These are phyloP conservation scores for Amphipoea lucens DNA, from an alignment of 2,888 invertebrate species.

Conservation along the genomic window DNA sequence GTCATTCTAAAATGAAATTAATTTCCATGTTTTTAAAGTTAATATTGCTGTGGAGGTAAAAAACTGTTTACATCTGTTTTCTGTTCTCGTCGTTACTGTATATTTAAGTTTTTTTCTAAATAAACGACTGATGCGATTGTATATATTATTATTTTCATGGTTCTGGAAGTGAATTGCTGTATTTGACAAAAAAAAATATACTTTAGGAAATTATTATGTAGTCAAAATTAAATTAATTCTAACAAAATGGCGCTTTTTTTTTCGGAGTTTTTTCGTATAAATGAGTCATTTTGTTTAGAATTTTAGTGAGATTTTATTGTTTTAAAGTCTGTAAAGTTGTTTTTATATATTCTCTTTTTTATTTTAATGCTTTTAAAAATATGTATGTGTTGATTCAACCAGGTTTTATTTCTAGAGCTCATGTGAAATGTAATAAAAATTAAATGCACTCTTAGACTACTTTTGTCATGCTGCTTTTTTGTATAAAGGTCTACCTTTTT, in stretches of 20 bases:
- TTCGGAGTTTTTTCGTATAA: neutral
- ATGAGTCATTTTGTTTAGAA: slow-evolving; percentile 16
- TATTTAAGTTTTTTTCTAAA: slow-evolving; percentile 58
- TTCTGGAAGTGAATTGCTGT: slow-evolving; percentile 58
- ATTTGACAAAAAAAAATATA: slow-evolving; percentile 34
- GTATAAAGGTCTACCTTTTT: neutral
- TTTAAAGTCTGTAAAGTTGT: slow-evolving; percentile 32
- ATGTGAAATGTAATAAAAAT: neutral
- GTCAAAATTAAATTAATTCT: slow-evolving; percentile 32
- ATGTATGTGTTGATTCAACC: neutral
- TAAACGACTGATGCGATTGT: slow-evolving; percentile 68
- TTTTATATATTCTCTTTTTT: neutral
- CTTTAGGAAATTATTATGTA: slow-evolving; percentile 38
- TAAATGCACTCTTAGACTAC: neutral
- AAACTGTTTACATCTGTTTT: slow-evolving; percentile 34
- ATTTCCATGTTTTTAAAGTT: neutral
- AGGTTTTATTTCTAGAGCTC: neutral
- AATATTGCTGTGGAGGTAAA: neutral
- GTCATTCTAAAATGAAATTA: neutral
- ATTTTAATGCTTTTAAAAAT: neutral
- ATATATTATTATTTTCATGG: slow-evolving; percentile 61
- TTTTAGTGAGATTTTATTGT: slow-evolving; percentile 15
- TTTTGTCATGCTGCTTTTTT: neutral
- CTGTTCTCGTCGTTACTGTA: slow-evolving; percentile 43
- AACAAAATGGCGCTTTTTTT: neutral